Conservation (phyloP, 2,113 vertebrate species). For the Larimichthys crocea region DNA sequence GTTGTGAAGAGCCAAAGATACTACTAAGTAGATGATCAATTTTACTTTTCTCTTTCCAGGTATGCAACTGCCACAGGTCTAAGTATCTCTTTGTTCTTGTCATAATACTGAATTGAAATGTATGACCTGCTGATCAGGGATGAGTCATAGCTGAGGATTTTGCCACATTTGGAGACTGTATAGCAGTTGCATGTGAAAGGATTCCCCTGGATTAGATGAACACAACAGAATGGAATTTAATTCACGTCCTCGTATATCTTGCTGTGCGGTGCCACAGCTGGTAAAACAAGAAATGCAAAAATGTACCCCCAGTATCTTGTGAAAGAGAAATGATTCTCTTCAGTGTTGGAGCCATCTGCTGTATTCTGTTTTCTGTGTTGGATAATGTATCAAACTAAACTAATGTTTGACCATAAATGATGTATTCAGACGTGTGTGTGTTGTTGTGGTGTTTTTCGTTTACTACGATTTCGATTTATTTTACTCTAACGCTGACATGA, state of each 20-base stretch:
- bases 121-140: conserved; percentile 14
- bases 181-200: conserved; percentile 28
- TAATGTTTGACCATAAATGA: conserved; percentile 42
- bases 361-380: conserved; percentile 28
- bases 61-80: background rate
- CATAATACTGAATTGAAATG: background rate
- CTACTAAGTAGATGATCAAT: background rate
- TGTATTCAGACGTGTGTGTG: conserved; percentile 14
- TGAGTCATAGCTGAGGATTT: conserved; percentile 5
- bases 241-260: background rate
- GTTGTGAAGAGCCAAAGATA: conserved; percentile 33
- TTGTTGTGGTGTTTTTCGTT: background rate
- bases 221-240: background rate
- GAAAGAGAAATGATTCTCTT: background rate
- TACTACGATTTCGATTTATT: background rate
- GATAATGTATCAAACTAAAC: conserved; percentile 45
- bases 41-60: background rate
- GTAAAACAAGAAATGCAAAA: conserved; percentile 7
- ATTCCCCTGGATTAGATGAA: conserved; percentile 7
- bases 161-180: conserved; percentile 10
- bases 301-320: background rate
- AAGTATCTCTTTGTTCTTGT: background rate
- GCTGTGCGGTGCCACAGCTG: conserved; percentile 2
- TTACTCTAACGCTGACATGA: background rate
- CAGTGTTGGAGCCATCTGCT: conserved; percentile 19